Evolutionary conservation across 2,888 invertebrate genomes (phyloP), one percentile per base, ranked within the genome.

Genomic region (Ligdia adustata): DNA sequence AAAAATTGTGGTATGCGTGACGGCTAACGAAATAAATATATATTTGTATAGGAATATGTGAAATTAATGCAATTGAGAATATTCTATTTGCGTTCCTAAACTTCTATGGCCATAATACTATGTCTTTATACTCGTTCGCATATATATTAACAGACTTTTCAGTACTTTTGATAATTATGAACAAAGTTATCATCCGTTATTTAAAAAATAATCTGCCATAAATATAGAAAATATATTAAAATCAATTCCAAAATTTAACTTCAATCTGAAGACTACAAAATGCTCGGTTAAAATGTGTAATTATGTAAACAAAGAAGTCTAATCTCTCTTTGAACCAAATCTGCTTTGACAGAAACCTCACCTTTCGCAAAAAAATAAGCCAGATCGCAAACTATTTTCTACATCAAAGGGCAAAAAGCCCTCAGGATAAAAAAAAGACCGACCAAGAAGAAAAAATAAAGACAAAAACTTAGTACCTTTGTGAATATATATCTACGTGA

Each of bases 401-500:
- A 46, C 46, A 39, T 46, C 46, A 52, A 51, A 52, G 38, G 33
- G 6, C 22, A 7, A 22, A 22, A 22, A 32, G n/a, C 44, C 34
- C 12, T 49, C 38, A 34, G 37, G 38, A 38, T 33, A 42, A 48
- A 39, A 41, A 27, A 33, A 50, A 56, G 56, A 52, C 45, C 46
- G 48, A 50, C 50, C n/a, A 4, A 22, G 16, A 16, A 22, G 48
- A 52, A 50, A 54, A 50, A 52, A 48, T 52, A 50, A 55, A 63
- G 60, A 69, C 65, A 62, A 58, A n/a, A 57, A 64, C 64, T 65
- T 69, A 72, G 69, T 69, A 66, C 69, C 66, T 66, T 68, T 69
- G 67, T 66, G 49, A 48, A 48, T 33, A 48, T 48, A 40, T 31
- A 31, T 41, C 42, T 33, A 13, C 42, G 28, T 43, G 62, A 61